phyloP scores from a whole-genome alignment of 1,140 invertebrate genomes.

The Ceratina australensis region DNA sequence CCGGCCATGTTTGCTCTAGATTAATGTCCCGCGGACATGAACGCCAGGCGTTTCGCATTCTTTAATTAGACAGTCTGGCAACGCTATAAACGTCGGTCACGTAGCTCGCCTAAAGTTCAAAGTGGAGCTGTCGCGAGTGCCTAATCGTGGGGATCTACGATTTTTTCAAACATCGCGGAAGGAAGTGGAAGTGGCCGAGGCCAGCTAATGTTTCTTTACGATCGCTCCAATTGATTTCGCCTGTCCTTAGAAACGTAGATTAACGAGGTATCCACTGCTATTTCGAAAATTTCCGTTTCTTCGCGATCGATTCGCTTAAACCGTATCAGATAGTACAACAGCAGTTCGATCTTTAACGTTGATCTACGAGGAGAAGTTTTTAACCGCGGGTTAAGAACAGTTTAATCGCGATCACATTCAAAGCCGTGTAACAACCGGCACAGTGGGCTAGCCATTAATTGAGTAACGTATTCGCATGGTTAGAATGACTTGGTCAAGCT shows the following conservation, averaged over 20 bases:
- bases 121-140: neutral
- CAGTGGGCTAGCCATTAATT: constrained; percentile 8
- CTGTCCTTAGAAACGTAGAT: neutral
- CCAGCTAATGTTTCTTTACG: constrained; percentile 9
- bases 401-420: neutral
- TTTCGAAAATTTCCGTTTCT: too few species aligned
- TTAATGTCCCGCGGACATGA: constrained; percentile 74
- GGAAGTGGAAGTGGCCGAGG: neutral
- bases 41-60: constrained; percentile 67
- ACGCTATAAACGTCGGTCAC: constrained; percentile 28
- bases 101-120: constrained; percentile 21
- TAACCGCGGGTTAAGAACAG: too few species aligned
- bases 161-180: constrained; percentile 18
- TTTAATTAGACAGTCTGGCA: constrained; percentile 71
- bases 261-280: neutral
- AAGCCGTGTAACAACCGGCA: neutral
- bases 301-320: too few species aligned
- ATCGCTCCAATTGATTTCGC: constrained; percentile 13
- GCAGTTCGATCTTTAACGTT: too few species aligned
- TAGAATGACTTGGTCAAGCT: neutral
- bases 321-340: too few species aligned
- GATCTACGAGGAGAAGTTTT: too few species aligned
- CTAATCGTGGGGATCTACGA: constrained; percentile 33
- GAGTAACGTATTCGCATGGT: constrained; percentile 17
- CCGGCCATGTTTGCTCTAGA: constrained; percentile 75